Evolutionary conservation across 2,113 vertebrate species (phyloP).

Genomic region (Chaetorhynchus papuensis): DNA sequence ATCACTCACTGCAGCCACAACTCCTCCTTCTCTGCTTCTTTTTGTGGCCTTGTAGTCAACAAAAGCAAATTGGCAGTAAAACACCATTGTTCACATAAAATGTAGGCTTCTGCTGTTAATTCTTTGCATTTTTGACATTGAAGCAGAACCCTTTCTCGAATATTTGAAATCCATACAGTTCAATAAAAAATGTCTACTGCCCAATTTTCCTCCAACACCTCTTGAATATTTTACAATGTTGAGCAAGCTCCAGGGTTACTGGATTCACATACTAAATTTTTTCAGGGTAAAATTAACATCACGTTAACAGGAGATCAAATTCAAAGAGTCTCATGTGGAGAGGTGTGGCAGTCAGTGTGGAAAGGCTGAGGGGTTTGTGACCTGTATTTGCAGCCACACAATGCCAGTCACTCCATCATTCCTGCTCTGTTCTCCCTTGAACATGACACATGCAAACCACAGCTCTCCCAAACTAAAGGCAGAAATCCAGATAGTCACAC

Average conservation of each 20-base stretch:
- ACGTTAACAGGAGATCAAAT: not conserved
- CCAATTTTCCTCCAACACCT: not conserved
- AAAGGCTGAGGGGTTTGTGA: not conserved
- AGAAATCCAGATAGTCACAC: not conserved
- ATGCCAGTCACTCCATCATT: not conserved
- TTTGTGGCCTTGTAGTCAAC: not conserved
- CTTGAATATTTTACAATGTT: not conserved
- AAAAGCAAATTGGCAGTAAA: not conserved
- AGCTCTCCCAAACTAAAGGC: not conserved
- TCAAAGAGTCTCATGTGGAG: not conserved
- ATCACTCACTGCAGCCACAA: not conserved
- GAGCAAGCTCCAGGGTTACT: not conserved
- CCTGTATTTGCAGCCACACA: not conserved
- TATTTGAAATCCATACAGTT: not conserved
- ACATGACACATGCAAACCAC: fast-evolving
- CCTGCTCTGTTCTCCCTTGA: not conserved
- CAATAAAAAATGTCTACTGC: not conserved
- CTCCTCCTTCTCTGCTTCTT: not conserved
- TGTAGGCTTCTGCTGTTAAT: not conserved
- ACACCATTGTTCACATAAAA: not conserved
- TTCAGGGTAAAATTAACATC: not conserved
- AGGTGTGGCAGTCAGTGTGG: not conserved
- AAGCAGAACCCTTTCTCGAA: not conserved
- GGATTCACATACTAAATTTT: not conserved
- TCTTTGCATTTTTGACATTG: not conserved